These are phyloP conservation scores for Ephestia elutella DNA, from an alignment of 1,140 invertebrate genomes.

Conservation along the genomic window DNA sequence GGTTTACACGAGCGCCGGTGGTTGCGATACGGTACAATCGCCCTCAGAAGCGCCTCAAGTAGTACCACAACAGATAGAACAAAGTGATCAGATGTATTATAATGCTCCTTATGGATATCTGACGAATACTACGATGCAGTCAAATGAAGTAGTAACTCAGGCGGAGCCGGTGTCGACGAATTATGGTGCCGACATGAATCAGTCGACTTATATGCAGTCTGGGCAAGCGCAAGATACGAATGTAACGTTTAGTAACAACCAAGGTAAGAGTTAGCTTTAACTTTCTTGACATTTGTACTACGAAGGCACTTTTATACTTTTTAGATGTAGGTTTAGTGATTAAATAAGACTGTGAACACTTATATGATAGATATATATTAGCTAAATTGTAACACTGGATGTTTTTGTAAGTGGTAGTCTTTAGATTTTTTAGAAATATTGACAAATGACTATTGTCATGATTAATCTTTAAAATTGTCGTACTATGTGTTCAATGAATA, in stretches of 20 bases:
- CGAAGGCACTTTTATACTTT: neutral
- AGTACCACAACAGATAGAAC: conserved; percentile 27
- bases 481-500: no score
- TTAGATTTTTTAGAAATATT: no score
- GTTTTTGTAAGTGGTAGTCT: no score
- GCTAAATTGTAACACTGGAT: no score
- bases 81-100: conserved; percentile 65
- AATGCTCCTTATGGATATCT: conserved; percentile 73
- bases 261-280: conserved; percentile 54
- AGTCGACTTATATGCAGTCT: conserved; percentile 59
- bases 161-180: conserved; percentile 33
- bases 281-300: neutral
- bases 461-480: no score
- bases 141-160: conserved; percentile 28
- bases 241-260: conserved; percentile 45
- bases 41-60: conserved; percentile 63
- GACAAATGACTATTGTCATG: no score
- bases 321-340: neutral
- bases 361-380: no score
- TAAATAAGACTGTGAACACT: no score
- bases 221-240: conserved; percentile 37
- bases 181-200: conserved; percentile 45
- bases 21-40: conserved; percentile 68
- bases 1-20: conserved; percentile 52
- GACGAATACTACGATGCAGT: conserved; percentile 33